Evolutionary conservation across 2,888 invertebrate genomes (phyloP), one percentile per base, ranked within the genome.

Genomic region (Mesorhabditis sp.): DNA sequence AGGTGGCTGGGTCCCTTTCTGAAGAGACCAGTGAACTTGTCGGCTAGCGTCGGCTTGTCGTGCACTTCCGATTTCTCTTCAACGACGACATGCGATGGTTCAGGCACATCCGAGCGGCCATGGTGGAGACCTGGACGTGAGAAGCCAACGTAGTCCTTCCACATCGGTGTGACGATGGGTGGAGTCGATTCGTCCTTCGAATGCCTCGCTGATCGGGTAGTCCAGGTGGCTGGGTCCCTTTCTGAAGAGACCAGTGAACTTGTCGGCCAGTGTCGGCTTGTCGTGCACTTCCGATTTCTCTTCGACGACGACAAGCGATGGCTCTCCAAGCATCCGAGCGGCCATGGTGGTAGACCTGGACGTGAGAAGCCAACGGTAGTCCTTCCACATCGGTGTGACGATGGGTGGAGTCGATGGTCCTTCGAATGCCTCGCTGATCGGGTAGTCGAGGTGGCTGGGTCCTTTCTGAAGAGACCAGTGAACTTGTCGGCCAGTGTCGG

Each of bases 401-500:
- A n/a, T 62, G 61, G 58, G 72, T 74, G 63, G 67, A 62, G 43
- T 74, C 73, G 58, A 77, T 44, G 76, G 76, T 65, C 77, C 77
- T 41, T 72, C 72, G 68, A 72, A 77, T 65, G 61, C 50, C 28
- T 75, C 76, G 63, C 74, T 72, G 43, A 67, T 69, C 58, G 78
- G 78, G 62, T 74, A 78, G 67, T 78, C 77, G 15, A 69, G 67
- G 44, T 78, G 77, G 78, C 72, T 7, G 74, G 69, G n/a, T 65
- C 66, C 44, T 69, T 72, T 62, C 72, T 68, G 72, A 72, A 71
- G 41, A 71, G 62, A 50, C 74, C 70, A 45, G 68, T 69, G 61
- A 72, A 65, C 69, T 78, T 76, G 70, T 70, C 65, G 70, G 72
- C 67, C 3, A 73, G 50, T 43, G 72, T 76, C 5, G 78, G 10